Evolutionary conservation across 35 echinoderm and acorn worm species (phyloP).

Genomic region (Lytechinus variegatus): DNA sequence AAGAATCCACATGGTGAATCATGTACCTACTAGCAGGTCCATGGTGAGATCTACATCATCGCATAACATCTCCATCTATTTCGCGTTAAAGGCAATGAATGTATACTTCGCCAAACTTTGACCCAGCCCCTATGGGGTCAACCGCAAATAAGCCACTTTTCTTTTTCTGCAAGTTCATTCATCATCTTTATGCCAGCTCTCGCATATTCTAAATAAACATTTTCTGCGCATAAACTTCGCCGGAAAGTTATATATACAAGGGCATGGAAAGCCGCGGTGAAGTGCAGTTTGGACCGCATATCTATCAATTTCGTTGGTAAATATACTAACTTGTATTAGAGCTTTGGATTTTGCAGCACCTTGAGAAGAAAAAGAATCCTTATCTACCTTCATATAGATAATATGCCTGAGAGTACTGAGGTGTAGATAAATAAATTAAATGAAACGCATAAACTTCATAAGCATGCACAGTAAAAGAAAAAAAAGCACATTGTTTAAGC

Average conservation of each 20-base stretch:
- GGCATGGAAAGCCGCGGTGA: not conserved
- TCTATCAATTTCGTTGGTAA: not conserved
- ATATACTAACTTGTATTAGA: not conserved
- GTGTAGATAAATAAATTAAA: no score
- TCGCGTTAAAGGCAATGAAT: not conserved
- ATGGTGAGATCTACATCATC: not conserved
- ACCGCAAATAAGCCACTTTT: constrained; percentile 12
- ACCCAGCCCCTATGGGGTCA: not conserved
- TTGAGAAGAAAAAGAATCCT: not conserved
- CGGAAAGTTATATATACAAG: constrained; percentile 20
- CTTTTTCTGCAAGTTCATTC: constrained; percentile 6
- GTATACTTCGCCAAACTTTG: not conserved
- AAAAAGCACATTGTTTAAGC: no score
- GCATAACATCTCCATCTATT: not conserved
- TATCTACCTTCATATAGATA: no score
- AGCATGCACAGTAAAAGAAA: no score
- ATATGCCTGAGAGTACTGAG: no score
- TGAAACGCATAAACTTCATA: no score
- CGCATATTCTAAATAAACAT: constrained; percentile 31
- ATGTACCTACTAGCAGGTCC: no score
- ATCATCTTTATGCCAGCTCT: not conserved
- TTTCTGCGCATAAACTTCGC: not conserved
- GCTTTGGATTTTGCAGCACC: not conserved
- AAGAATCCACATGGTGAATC: not conserved
- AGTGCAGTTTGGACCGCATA: not conserved